Evolutionary conservation across 2,888 invertebrate genomes (phyloP).

Genomic region (Phymatocera aterrima): DNA sequence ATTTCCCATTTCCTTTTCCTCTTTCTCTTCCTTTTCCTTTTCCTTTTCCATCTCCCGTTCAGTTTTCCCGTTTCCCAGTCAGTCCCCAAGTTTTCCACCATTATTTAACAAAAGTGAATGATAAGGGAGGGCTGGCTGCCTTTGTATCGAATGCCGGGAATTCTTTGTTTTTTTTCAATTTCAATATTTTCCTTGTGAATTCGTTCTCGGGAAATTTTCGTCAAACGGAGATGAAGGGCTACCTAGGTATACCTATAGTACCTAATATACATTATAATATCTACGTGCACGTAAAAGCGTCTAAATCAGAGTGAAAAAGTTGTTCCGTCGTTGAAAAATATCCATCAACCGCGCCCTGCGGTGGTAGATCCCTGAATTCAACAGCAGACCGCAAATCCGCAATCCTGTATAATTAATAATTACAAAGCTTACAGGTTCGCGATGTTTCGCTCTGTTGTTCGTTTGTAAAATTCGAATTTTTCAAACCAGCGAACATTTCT

Average conservation of each 20-base stretch:
- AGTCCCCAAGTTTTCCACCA: not conserved
- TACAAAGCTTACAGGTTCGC: too few relatives aligned
- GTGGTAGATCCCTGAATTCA: too few relatives aligned
- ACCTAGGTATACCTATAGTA: too few relatives aligned
- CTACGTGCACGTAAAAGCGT: too few relatives aligned
- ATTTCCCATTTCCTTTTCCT: not conserved
- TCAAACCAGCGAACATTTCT: too few relatives aligned
- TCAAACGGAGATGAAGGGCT: not conserved
- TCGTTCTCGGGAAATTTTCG: not conserved
- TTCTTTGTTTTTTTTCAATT: not conserved
- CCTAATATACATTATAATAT: too few relatives aligned
- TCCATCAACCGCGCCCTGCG: too few relatives aligned
- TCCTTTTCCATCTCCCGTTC: not conserved
- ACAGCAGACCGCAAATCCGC: too few relatives aligned
- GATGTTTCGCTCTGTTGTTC: too few relatives aligned
- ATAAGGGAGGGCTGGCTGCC: not conserved
- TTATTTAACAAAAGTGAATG: conserved; percentile 1
- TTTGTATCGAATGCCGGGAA: not conserved
- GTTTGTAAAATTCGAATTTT: too few relatives aligned
- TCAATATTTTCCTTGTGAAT: not conserved
- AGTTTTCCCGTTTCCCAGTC: not conserved
- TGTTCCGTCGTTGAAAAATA: too few relatives aligned
- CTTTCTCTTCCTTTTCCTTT: not conserved
- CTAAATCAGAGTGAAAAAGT: not conserved
- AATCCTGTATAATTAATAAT: too few relatives aligned